Evolutionary conservation across 1,140 invertebrate genomes (phyloP), one percentile per base, ranked within the genome.

Genomic region (Diorhabda carinulata): DNA sequence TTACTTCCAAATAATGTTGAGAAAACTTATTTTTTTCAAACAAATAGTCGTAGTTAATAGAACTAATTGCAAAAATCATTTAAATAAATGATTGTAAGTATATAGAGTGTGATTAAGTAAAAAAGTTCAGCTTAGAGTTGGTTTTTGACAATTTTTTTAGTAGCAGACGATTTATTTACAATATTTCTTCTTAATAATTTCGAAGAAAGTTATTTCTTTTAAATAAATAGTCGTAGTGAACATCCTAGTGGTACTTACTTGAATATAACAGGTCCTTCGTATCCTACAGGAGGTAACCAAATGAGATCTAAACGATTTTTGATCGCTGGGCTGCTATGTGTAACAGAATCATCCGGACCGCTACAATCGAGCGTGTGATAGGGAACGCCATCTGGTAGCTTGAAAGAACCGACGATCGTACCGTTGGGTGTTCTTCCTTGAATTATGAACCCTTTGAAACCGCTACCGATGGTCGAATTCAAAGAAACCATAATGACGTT

Each of bases 251-350:
- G 52, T 43, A 85, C 86, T 86, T 84, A 93, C 92, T 90, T 91
- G 79, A 93, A 93, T 57, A 88, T 84, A 62, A 94, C 84, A 44
- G 87, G 85, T 66, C 91, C 91, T 43, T 90, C 83, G 76, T 88
- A 92, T 71, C 89, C 86, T 2, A 77, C 76, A 0, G 91, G 91
- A 0, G 90, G 87, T 70, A 85, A 81, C 91, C 91, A 94, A 67
- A 88, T 84, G 45, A 92, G 86, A 64, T 87, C 87, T 4, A 92
- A 78, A 59, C 85, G 85, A 0, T 83, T 83, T 75, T 92, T 93
- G 9, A 85, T 81, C 3, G 83, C 79, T 0, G 86, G 86, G 68
- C 83, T 85, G 41, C 81, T 86, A 76, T 93, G 91, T 0, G 92
- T 93, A 2, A 89, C 87, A 0, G 87, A 88, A 76, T 91, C 86